These are phyloP conservation scores for Aspidiotus rigidus DNA, from an alignment of 2,888 invertebrate genomes.

Conservation along the genomic window DNA sequence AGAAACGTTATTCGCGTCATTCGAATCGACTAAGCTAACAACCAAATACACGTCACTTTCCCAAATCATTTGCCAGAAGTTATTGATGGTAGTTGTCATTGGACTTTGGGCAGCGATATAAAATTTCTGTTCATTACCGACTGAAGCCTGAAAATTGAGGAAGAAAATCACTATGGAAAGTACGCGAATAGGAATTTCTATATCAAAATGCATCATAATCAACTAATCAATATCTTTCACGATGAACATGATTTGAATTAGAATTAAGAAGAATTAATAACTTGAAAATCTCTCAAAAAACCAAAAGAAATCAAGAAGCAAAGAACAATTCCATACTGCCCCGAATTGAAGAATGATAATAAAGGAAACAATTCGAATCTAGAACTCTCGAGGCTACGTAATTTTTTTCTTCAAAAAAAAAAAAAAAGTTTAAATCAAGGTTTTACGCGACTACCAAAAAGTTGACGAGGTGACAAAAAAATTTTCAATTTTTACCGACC, in stretches of 20 bases:
- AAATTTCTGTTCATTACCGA: conserved; percentile 71
- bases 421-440: too few species aligned
- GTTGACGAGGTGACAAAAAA: too few species aligned
- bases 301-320: background rate
- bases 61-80: conserved; percentile 87
- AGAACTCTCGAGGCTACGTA: too few species aligned
- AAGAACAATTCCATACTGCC: too few species aligned
- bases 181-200: conserved; percentile 36
- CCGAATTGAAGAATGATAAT: too few species aligned
- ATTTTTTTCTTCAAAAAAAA: too few species aligned
- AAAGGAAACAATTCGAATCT: too few species aligned
- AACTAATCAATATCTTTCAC: conserved; percentile 1
- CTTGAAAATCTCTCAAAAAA: background rate
- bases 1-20: conserved; percentile 46
- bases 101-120: conserved; percentile 74
- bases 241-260: too few species aligned
- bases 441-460: too few species aligned
- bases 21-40: conserved; percentile 60
- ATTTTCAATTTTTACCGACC: too few species aligned
- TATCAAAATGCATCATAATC: conserved; percentile 22
- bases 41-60: conserved; percentile 75
- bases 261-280: too few species aligned
- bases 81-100: conserved; percentile 50
- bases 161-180: background rate
- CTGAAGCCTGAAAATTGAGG: conserved; percentile 55